A percentile compares a stretch with the other conserved stretches of the same genome.
Evolutionary conservation across 1,140 invertebrate species (phyloP).

Genomic region (Meloidogyne floridensis): DNA sequence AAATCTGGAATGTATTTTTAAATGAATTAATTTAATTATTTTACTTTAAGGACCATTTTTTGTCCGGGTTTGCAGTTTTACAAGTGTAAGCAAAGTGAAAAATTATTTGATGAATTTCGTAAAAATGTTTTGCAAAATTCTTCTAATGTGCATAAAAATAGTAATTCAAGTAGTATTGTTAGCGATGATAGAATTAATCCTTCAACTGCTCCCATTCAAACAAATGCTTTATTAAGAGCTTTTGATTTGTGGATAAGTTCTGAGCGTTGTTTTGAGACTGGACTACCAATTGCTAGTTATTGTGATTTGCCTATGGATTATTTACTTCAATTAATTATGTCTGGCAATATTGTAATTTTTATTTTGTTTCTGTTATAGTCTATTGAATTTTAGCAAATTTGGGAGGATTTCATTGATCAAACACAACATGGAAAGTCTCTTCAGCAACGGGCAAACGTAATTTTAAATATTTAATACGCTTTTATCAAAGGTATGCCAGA

Average conservation of each 20-base stretch:
- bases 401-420: slow-evolving; percentile 47
- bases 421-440: neutral
- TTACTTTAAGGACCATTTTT: slow-evolving; percentile 31
- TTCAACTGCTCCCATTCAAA: neutral
- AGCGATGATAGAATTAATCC: slow-evolving; percentile 21
- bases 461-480: neutral
- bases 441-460: neutral
- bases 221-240: slow-evolving; percentile 35
- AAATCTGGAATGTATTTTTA: slow-evolving; percentile 26
- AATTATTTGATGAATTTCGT: slow-evolving; percentile 35
- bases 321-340: slow-evolving; percentile 43
- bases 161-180: slow-evolving; percentile 5
- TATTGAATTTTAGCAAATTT: slow-evolving; percentile 40
- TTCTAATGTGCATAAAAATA: neutral
- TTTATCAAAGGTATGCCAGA: too few species aligned
- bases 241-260: slow-evolving; percentile 35
- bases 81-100: slow-evolving; percentile 29
- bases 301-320: slow-evolving; percentile 40
- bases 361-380: slow-evolving; percentile 9
- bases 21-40: neutral
- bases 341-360: slow-evolving; percentile 34
- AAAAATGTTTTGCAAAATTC: neutral
- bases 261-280: slow-evolving; percentile 16
- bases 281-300: slow-evolving; percentile 17
- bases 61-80: slow-evolving; percentile 39